A percentile compares a stretch with the other conserved stretches of the same genome.
These are phyloP conservation scores for Aphis gossypii DNA, from an alignment of 1,140 invertebrate species.

Conservation along the genomic window DNA sequence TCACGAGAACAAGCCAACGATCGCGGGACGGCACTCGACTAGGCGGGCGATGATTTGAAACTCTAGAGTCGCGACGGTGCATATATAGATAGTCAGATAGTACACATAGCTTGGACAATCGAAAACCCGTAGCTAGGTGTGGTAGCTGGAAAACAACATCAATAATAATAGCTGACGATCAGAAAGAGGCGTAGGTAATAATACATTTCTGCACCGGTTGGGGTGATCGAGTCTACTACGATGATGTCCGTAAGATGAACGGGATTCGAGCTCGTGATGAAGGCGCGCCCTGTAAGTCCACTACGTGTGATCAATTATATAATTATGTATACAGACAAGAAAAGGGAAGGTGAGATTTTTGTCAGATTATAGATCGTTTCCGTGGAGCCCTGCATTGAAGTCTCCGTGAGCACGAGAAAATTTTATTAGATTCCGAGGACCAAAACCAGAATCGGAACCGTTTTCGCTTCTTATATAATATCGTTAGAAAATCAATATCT, in stretches of 20 bases:
- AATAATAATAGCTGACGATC: not conserved
- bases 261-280: too few relatives aligned
- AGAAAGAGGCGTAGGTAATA: not conserved
- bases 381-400: too few relatives aligned
- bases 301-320: too few relatives aligned
- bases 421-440: not conserved
- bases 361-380: too few relatives aligned
- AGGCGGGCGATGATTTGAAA: not conserved
- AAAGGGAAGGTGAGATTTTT: too few relatives aligned
- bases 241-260: too few relatives aligned
- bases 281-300: too few relatives aligned
- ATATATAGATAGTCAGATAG: not conserved
- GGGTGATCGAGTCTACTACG: too few relatives aligned
- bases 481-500: not conserved
- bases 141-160: not conserved
- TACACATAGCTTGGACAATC: not conserved
- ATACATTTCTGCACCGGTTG: too few relatives aligned
- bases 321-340: too few relatives aligned
- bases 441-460: too few relatives aligned
- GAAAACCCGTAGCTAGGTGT: not conserved
- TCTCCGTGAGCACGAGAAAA: not conserved
- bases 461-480: not conserved
- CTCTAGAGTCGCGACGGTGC: not conserved
- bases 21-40: too few relatives aligned
- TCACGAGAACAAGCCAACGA: not conserved